Percentiles rank a stretch among this genome's conserved stretches.
Conservation (phyloP, 2,888 invertebrate genomes). For the Nemapogon koenigi region DNA sequence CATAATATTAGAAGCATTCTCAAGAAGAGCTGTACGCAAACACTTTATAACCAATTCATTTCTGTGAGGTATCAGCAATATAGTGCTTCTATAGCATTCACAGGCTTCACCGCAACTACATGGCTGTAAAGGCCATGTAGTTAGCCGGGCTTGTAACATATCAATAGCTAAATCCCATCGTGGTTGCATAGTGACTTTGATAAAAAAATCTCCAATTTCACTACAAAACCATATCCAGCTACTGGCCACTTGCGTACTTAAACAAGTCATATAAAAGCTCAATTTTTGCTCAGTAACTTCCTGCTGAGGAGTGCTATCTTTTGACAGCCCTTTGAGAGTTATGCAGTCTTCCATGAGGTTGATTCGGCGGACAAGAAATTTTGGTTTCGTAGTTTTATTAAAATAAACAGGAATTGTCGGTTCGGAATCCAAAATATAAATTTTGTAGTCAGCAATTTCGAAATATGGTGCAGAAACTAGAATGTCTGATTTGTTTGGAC, state of each 20-base stretch:
- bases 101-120: slow-evolving; percentile 49
- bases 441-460: slow-evolving; percentile 23
- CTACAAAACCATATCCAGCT: slow-evolving; percentile 51
- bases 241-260: slow-evolving; percentile 39
- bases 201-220: slow-evolving; percentile 44
- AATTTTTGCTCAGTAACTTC: slow-evolving; percentile 31
- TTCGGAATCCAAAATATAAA: slow-evolving; percentile 39
- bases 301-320: slow-evolving; percentile 34
- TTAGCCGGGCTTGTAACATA: slow-evolving; percentile 34
- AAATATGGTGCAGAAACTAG: slow-evolving; percentile 39
- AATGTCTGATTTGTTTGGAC: slow-evolving; percentile 43
- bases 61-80: slow-evolving; percentile 42
- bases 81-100: slow-evolving; percentile 44
- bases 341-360: slow-evolving; percentile 44
- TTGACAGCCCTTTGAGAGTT: slow-evolving; percentile 29
- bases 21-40: slow-evolving; percentile 39
- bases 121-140: slow-evolving; percentile 42
- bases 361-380: slow-evolving; percentile 37
- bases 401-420: slow-evolving; percentile 36
- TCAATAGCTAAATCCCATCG: slow-evolving; percentile 47
- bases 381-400: slow-evolving; percentile 24
- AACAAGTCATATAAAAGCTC: slow-evolving; percentile 41
- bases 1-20: slow-evolving; percentile 43
- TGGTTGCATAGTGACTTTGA: slow-evolving; percentile 42
- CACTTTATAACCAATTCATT: slow-evolving; percentile 47